Conservation (phyloP, 2,113 vertebrate species). For the Platichthys stellatus region DNA sequence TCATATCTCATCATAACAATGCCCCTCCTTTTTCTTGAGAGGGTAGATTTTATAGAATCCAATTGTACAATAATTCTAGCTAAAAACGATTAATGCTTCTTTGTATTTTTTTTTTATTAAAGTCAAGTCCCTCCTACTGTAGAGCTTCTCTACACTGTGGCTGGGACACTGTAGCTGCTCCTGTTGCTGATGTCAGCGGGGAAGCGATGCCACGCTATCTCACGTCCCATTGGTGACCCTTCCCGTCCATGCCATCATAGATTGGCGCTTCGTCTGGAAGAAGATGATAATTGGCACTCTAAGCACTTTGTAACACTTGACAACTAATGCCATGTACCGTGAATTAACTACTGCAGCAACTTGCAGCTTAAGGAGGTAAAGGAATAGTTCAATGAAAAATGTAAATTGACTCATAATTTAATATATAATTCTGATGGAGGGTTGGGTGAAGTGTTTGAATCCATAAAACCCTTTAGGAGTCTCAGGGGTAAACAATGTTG, state of each 20-base stretch:
- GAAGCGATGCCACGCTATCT: constrained; percentile 71
- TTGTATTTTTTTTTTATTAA: background rate
- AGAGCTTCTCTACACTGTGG: constrained; percentile 71
- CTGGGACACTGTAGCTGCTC: constrained; percentile 78
- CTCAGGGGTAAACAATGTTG: too few relatives aligned
- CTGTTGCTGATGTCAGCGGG: constrained; percentile 72
- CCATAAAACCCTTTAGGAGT: too few relatives aligned
- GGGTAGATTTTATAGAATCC: background rate
- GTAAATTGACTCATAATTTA: too few relatives aligned
- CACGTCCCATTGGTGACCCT: constrained; percentile 75
- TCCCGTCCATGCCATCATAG: constrained; percentile 73
- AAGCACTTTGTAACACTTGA: constrained; percentile 58
- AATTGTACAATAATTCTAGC: background rate
- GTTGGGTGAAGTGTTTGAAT: too few relatives aligned
- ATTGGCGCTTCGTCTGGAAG: constrained; percentile 78
- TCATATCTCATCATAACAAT: background rate
- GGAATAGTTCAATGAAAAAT: too few relatives aligned
- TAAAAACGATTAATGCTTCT: constrained; percentile 3
- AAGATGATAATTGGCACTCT: constrained; percentile 71
- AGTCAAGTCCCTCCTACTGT: constrained; percentile 37
- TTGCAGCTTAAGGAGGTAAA: background rate
- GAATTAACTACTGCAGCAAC: background rate
- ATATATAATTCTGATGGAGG: too few relatives aligned
- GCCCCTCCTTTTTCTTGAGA: constrained; percentile 17
- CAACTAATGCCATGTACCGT: constrained; percentile 1